Conservation (phyloP, 2,797 vertebrate genomes). For the Kryptolebias ocellatus region DNA sequence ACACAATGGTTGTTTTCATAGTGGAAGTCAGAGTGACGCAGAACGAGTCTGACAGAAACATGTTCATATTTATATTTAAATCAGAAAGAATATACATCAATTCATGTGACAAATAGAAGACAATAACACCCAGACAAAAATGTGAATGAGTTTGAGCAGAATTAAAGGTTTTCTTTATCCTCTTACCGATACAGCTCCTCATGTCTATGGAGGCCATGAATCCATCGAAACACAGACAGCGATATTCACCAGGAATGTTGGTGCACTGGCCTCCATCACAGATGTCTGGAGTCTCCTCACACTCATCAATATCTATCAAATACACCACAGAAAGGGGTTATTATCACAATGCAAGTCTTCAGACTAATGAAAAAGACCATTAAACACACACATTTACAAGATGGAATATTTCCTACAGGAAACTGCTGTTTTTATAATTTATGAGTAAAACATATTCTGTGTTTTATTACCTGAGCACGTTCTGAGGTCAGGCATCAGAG, state of each 20-base stretch:
- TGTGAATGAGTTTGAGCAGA: neutral
- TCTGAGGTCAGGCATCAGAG: slow-evolving; percentile 89
- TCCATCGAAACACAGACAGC: slow-evolving; percentile 91
- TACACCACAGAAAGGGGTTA: neutral
- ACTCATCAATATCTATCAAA: slow-evolving; percentile 90
- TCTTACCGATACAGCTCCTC: slow-evolving; percentile 91
- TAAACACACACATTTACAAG: neutral
- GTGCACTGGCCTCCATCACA: slow-evolving; percentile 93
- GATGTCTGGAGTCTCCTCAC: slow-evolving; percentile 90
- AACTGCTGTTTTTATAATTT: no score
- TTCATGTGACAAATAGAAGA: neutral
- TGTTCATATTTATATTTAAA: slow-evolving; percentile 12
- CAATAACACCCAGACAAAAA: neutral
- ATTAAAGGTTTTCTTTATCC: neutral
- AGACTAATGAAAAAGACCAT: neutral
- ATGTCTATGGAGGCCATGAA: slow-evolving; percentile 93
- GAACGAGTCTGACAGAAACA: slow-evolving; percentile 27
- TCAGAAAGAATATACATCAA: slow-evolving; percentile 8
- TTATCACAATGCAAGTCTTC: neutral
- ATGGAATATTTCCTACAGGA: neutral
- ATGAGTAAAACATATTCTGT: no score
- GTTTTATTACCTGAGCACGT: slow-evolving; percentile 85
- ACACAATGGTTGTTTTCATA: slow-evolving; percentile 13
- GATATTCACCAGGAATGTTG: slow-evolving; percentile 91
- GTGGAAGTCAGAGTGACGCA: slow-evolving; percentile 33